Conservation (phyloP, 2,797 vertebrate species). For the Tolypeutes matacus region DNA sequence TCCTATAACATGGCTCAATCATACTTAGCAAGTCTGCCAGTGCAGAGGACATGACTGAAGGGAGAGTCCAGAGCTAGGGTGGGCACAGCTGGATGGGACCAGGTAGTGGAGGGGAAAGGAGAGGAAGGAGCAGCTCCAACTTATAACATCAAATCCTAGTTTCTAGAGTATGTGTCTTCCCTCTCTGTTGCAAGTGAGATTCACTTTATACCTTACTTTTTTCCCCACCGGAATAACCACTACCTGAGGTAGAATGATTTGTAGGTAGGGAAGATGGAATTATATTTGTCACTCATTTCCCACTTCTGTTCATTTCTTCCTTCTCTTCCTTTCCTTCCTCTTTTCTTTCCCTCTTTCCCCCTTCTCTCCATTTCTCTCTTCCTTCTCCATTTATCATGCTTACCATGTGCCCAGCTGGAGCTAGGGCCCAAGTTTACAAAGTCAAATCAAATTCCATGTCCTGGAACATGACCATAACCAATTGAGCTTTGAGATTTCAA, state of each 20-base stretch:
- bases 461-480: background rate
- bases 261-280: background rate
- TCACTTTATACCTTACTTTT: background rate
- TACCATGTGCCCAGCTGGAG: background rate
- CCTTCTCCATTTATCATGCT: background rate
- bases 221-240: background rate
- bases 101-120: background rate
- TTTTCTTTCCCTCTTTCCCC: background rate
- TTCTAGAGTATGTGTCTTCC: background rate
- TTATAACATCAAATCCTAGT: no score
- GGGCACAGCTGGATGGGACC: no score
- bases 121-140: background rate
- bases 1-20: constrained; percentile 25
- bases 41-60: background rate
- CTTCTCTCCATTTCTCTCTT: background rate
- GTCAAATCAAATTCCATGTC: background rate
- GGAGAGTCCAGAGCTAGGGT: background rate
- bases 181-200: background rate
- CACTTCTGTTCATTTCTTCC: background rate
- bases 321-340: background rate
- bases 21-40: background rate
- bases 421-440: background rate
- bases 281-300: background rate
- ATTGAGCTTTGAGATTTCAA: background rate
- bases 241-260: background rate